These are phyloP conservation scores for Petaurus breviceps DNA, from an alignment of 2,113 vertebrate genomes.

Conservation along the genomic window DNA sequence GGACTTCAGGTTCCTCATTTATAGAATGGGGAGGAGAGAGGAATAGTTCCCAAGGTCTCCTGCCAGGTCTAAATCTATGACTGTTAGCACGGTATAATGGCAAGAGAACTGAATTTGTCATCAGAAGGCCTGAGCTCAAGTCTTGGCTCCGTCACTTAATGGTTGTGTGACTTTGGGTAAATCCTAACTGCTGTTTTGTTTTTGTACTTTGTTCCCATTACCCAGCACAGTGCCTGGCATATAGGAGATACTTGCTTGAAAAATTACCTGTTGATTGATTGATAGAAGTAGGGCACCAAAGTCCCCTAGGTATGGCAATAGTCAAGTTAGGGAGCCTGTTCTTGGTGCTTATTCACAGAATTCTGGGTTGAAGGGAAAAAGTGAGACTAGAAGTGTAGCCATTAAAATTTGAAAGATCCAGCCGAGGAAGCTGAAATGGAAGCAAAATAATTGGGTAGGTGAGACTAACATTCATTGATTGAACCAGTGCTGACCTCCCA, in stretches of 20 bases:
- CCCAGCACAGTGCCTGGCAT: not conserved
- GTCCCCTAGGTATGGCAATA: not conserved
- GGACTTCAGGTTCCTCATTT: not conserved
- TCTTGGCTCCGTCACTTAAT: not conserved
- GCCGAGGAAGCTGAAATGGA: not conserved
- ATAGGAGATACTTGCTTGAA: not conserved
- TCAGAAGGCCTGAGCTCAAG: not conserved
- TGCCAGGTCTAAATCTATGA: not conserved
- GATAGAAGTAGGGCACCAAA: not conserved
- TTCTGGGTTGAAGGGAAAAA: not conserved
- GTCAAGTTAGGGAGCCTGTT: not conserved
- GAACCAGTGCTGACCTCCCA: not conserved
- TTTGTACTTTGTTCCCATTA: not conserved
- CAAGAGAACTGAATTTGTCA: not conserved
- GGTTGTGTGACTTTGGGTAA: not conserved
- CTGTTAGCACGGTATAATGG: not conserved
- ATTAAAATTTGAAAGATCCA: not conserved
- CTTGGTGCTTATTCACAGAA: not conserved
- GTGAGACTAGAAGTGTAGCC: not conserved
- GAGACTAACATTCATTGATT: not conserved
- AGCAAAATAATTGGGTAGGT: not conserved
- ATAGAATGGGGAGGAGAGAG: too few relatives aligned
- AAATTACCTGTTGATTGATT: not conserved
- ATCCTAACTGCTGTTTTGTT: not conserved
- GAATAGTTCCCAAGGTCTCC: not conserved